A percentile compares a stretch with the other conserved stretches of the same genome.
Evolutionary conservation across 2,113 vertebrate genomes (phyloP).

Genomic region (Chloropsis hardwickii): DNA sequence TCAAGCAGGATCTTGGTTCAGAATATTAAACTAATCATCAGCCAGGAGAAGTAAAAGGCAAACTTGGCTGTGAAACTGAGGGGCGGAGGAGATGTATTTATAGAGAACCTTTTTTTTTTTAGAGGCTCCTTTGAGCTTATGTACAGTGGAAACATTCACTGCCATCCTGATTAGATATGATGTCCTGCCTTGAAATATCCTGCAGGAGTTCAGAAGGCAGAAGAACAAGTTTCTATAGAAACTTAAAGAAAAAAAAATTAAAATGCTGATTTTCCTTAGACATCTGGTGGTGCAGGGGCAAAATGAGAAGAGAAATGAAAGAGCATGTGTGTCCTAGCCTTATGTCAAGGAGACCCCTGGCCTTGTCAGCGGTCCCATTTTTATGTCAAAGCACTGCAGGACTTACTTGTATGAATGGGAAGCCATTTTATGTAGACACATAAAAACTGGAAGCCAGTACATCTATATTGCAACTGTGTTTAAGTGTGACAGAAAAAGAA

Average conservation of each 20-base stretch:
- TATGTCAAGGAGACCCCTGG: not conserved
- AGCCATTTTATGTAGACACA: not conserved
- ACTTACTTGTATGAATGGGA: not conserved
- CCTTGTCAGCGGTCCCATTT: not conserved
- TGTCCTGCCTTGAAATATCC: not conserved
- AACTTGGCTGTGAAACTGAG: not conserved
- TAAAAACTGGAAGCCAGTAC: not conserved
- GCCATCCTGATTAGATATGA: not conserved
- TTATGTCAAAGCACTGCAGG: not conserved
- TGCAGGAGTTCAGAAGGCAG: not conserved
- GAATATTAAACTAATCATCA: slow-evolving; percentile 32
- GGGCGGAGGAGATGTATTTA: not conserved
- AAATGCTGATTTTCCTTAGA: not conserved
- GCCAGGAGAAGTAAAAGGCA: slow-evolving; percentile 2
- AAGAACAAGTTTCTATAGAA: not conserved
- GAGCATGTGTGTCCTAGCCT: not conserved
- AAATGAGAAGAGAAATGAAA: not conserved
- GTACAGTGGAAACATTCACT: not conserved
- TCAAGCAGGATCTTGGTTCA: slow-evolving; percentile 5
- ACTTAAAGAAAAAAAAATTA: not conserved
- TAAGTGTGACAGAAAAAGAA: not conserved
- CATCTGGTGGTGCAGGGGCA: not conserved
- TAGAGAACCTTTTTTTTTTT: not conserved
- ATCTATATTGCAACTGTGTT: not conserved
- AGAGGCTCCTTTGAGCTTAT: not conserved